Evolutionary conservation across 2,113 vertebrate genomes (phyloP), one percentile per base, ranked within the genome.

Genomic region (Brachypodius melanocephalos): DNA sequence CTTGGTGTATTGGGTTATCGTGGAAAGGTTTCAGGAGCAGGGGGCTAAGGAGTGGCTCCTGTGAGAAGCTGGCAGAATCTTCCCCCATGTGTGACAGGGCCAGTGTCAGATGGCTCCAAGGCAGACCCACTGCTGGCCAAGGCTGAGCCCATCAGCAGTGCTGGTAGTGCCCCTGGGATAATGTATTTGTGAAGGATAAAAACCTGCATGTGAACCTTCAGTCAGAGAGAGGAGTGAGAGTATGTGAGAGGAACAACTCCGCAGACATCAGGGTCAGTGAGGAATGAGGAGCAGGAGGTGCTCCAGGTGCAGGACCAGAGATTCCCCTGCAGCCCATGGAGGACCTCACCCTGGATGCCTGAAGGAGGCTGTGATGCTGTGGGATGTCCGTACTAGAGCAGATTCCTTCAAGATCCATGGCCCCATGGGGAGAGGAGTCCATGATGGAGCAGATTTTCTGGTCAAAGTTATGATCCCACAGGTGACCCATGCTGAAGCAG

Each of bases 61-160:
- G 14, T 16, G 29, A 32, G 67, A 67, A 32, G 13, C 18, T 80
- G 15, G 26, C 22, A 43, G 46, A 49, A 80, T 9, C 26, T 74
- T 68, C 32, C 19, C 40, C 12, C 26, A 4, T 48, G 19, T 48
- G 11, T 1, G 5, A 40, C 21, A 54, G 8, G 17, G 34, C 8
- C 28, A 49, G 18, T 32, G 18, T 29, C 42, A 62, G 21, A 18
- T 8, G 10, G 40, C 31, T 73, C 34, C 40, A 28, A 54, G 46
- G 28, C 9, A 20, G 46, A 48, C 10, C 6, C 4, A 3, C 31
- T 52, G 9, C 29, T 42, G 26, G 40, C 71, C 55, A 54, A 42
- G 12, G 14, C 29, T 0, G 0, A 61, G 46, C 19, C 61, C 7
- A 45, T 31, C 61, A 59, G 68, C 0, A 0, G 13, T 32, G 25